phyloP scores from a whole-genome alignment of 2,113 vertebrate genomes.

The Passer montanus region DNA sequence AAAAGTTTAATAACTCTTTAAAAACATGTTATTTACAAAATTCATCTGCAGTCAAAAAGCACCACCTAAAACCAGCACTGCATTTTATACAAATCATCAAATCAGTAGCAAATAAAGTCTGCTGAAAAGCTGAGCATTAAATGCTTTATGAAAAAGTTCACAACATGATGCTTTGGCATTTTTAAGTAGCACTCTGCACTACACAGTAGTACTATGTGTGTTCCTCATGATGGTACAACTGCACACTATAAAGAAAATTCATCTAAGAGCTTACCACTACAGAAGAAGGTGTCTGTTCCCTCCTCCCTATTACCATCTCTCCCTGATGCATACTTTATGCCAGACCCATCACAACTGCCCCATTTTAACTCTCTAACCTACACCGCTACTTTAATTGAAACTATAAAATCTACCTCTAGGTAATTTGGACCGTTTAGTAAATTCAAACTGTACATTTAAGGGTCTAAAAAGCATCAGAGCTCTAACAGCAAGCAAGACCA shows the following conservation, averaged over 20 bases:
- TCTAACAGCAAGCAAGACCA: not conserved
- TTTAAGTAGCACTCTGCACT: not conserved
- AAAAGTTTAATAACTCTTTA: not conserved
- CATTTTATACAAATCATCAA: not conserved
- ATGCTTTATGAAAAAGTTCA: not conserved
- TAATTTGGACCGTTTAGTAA: not conserved
- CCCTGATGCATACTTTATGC: not conserved
- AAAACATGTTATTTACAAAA: not conserved
- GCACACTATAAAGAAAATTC: not conserved
- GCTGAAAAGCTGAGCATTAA: not conserved
- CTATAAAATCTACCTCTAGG: not conserved
- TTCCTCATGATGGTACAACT: not conserved
- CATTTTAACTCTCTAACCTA: not conserved
- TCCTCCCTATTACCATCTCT: not conserved
- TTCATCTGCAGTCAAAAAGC: not conserved
- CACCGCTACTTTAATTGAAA: not conserved
- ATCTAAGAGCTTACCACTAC: not conserved
- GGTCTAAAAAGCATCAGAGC: not conserved
- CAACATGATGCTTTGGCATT: rapidly evolving
- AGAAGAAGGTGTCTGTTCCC: not conserved
- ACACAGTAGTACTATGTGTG: no score
- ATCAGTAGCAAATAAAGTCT: not conserved
- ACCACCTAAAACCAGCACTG: not conserved
- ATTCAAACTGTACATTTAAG: not conserved
- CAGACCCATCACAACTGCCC: not conserved